Percentiles rank a stretch among this genome's conserved stretches.
phyloP scores from a whole-genome alignment of 2,797 vertebrate species.

The Arremon brunneinucha region DNA sequence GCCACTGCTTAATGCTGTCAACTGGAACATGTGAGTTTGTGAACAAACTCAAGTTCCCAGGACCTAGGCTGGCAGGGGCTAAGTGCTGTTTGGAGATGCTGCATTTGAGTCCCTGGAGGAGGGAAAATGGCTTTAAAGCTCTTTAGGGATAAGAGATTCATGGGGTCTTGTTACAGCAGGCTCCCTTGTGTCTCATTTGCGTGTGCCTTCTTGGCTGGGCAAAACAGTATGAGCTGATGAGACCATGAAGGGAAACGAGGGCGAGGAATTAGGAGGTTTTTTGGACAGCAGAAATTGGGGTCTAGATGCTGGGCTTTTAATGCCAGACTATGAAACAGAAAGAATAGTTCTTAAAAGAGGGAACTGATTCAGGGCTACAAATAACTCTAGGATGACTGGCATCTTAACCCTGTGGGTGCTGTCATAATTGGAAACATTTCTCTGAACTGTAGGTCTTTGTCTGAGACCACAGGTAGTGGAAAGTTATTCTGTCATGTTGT shows the following conservation, averaged over 20 bases:
- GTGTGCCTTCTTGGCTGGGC: not conserved
- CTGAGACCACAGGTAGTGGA: not conserved
- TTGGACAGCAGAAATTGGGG: not conserved
- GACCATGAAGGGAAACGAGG: not conserved
- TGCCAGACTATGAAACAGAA: not conserved
- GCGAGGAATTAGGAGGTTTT: not conserved
- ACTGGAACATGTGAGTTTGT: constrained; percentile 61
- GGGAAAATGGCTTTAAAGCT: constrained; percentile 33
- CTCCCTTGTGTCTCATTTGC: constrained; percentile 18
- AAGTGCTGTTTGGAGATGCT: constrained; percentile 48
- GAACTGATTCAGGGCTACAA: not conserved
- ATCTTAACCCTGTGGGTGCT: not conserved
- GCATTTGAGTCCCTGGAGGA: constrained; percentile 4
- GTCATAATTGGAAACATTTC: not conserved
- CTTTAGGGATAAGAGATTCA: constrained; percentile 17
- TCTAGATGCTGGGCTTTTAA: not conserved
- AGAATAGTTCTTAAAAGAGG: not conserved
- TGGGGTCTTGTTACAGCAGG: not conserved
- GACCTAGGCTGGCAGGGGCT: constrained; percentile 66
- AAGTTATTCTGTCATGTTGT: not conserved
- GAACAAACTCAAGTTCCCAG: constrained; percentile 69
- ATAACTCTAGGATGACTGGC: not conserved
- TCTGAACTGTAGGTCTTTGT: not conserved
- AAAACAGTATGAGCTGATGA: not conserved
- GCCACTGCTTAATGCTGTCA: constrained; percentile 45